Evolutionary conservation across 92 coral and sea anemone genomes (phyloP).

Genomic region (Meandrina meandrites): DNA sequence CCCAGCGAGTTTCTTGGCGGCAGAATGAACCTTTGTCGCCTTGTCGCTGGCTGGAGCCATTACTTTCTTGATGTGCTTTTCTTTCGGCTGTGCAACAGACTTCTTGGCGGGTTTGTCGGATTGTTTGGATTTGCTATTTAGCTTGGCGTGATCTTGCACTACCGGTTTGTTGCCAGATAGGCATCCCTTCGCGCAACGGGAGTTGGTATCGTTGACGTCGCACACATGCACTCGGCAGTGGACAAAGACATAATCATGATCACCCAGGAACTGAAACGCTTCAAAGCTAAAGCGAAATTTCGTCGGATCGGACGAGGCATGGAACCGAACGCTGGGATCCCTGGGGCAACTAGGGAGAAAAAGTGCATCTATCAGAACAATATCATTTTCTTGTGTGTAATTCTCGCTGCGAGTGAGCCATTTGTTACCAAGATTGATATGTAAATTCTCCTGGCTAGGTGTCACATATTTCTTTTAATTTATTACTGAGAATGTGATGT

Average conservation of each 20-base stretch:
- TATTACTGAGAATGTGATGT: not conserved
- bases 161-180: slow-evolving; percentile 4
- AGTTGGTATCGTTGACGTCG: slow-evolving; percentile 66
- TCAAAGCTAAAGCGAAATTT: slow-evolving; percentile 78
- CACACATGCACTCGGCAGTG: slow-evolving; percentile 87
- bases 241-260: slow-evolving; percentile 79
- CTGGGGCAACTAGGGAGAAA: slow-evolving; percentile 63
- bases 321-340: slow-evolving; percentile 80
- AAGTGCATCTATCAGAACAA: not conserved
- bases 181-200: slow-evolving; percentile 80
- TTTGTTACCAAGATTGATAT: too few relatives aligned
- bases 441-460: not conserved
- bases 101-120: not conserved
- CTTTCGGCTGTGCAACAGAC: not conserved
- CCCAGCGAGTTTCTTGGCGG: not conserved
- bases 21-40: not conserved
- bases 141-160: slow-evolving; percentile 4
- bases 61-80: slow-evolving; percentile 3
- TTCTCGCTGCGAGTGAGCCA: too few relatives aligned
- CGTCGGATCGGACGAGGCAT: slow-evolving; percentile 63
- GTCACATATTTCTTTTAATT: not conserved
- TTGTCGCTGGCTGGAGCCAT: not conserved
- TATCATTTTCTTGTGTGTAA: not conserved
- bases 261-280: slow-evolving; percentile 78
- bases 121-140: not conserved